Evolutionary conservation across 2,113 vertebrate genomes (phyloP).

Genomic region (Zingel zingel): DNA sequence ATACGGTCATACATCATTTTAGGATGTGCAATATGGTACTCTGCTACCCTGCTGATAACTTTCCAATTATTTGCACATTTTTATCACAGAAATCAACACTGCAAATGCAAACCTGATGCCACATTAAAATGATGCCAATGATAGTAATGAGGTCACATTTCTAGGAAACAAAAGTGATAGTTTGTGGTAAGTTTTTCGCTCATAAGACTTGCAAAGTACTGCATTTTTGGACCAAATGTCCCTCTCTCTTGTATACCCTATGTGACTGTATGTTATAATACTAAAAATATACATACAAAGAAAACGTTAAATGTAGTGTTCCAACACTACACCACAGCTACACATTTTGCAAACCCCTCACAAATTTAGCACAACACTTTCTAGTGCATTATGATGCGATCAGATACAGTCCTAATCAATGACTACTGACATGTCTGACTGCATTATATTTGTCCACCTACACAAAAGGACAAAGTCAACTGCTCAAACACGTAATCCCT

Average conservation of each 20-base stretch:
- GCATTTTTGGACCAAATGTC: background rate
- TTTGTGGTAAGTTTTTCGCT: background rate
- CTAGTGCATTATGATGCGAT: background rate
- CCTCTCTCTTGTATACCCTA: no score
- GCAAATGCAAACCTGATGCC: background rate
- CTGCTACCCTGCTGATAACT: background rate
- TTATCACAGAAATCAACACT: background rate
- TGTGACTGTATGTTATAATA: no score
- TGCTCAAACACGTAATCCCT: background rate
- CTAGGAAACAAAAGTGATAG: background rate
- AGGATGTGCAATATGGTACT: background rate
- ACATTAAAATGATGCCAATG: background rate
- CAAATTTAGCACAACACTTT: background rate
- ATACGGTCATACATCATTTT: background rate
- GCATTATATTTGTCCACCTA: background rate
- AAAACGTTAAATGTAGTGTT: no score
- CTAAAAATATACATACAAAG: no score
- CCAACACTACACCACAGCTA: background rate
- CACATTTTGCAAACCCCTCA: no score
- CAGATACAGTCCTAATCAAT: no score
- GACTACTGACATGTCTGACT: background rate
- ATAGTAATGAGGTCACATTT: background rate
- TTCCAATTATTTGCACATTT: background rate
- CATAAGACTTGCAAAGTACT: background rate
- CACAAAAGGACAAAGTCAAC: background rate